These are phyloP conservation scores for Epizoanthus rinbou DNA, from an alignment of 92 coral and sea anemone genomes.

Conservation along the genomic window DNA sequence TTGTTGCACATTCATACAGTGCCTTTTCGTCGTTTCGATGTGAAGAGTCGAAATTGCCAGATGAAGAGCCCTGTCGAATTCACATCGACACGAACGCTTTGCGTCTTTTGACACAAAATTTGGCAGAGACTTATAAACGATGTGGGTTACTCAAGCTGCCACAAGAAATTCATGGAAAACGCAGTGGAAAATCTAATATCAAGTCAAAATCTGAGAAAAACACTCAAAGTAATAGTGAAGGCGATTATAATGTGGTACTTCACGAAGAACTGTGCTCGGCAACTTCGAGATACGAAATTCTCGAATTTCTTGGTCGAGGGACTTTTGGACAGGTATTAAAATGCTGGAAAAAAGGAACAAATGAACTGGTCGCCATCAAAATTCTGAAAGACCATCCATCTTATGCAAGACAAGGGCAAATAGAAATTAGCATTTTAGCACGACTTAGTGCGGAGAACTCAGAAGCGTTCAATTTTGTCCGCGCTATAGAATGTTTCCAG, in stretches of 20 bases:
- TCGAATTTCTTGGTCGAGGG: constrained; percentile 98
- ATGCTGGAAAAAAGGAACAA: constrained; percentile 99
- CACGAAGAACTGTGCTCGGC: constrained; percentile 93
- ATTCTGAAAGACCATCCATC: constrained; percentile 98
- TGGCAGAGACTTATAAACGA: constrained; percentile 77
- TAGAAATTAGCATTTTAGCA: constrained; percentile 94
- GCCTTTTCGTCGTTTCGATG: constrained; percentile 76
- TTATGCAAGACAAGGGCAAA: constrained; percentile 97
- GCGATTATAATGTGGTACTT: constrained; percentile 92
- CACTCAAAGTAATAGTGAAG: constrained; percentile 82
- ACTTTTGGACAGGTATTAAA: constrained; percentile 98
- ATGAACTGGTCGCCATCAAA: constrained; percentile 93
- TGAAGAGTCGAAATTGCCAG: constrained; percentile 2
- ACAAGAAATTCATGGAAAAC: constrained; percentile 67
- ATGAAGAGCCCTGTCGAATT: constrained; percentile 57
- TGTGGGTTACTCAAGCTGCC: constrained; percentile 71
- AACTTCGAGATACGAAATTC: constrained; percentile 90
- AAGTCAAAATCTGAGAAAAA: constrained; percentile 66
- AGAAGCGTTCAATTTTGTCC: constrained; percentile 96
- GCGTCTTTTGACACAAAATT: constrained; percentile 73
- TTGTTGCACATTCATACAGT: constrained; percentile 81
- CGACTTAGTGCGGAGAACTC: constrained; percentile 97
- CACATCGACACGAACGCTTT: constrained; percentile 78
- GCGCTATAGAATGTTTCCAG: constrained; percentile 97
- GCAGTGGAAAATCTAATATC: constrained; percentile 67